A percentile compares a stretch with the other conserved stretches of the same genome.
These are phyloP conservation scores for Andrena camellia DNA, from an alignment of 2,888 invertebrate genomes.

Conservation along the genomic window DNA sequence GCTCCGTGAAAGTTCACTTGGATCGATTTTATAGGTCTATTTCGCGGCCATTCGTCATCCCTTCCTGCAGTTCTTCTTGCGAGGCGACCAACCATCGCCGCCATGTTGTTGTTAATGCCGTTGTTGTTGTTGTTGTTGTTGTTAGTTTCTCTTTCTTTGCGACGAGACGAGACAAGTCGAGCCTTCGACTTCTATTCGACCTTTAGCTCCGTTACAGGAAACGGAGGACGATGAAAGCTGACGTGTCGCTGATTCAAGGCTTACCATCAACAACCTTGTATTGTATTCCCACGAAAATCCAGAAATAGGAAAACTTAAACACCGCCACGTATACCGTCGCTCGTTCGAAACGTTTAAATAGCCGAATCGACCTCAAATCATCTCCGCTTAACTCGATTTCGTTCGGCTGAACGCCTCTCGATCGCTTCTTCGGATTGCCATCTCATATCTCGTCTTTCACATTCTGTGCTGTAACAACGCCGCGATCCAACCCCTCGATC, in stretches of 20 bases:
- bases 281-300: slow-evolving; percentile 67
- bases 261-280: slow-evolving; percentile 61
- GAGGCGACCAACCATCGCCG: neutral
- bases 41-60: neutral
- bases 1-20: slow-evolving; percentile 62
- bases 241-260: slow-evolving; percentile 19
- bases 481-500: neutral
- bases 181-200: too few species aligned
- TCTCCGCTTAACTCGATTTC: neutral
- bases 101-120: neutral
- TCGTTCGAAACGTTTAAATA: neutral
- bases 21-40: neutral
- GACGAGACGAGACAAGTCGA: too few species aligned
- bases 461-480: neutral
- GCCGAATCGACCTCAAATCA: neutral
- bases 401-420: neutral
- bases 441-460: neutral
- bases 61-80: too few species aligned
- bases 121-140: too few species aligned
- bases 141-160: too few species aligned
- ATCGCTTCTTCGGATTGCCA: neutral
- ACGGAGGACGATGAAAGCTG: neutral
- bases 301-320: neutral
- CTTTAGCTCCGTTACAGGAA: too few species aligned
- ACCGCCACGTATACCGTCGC: neutral